phyloP scores from a whole-genome alignment of 1,140 invertebrate genomes.

The Drosophila lacertosa region DNA sequence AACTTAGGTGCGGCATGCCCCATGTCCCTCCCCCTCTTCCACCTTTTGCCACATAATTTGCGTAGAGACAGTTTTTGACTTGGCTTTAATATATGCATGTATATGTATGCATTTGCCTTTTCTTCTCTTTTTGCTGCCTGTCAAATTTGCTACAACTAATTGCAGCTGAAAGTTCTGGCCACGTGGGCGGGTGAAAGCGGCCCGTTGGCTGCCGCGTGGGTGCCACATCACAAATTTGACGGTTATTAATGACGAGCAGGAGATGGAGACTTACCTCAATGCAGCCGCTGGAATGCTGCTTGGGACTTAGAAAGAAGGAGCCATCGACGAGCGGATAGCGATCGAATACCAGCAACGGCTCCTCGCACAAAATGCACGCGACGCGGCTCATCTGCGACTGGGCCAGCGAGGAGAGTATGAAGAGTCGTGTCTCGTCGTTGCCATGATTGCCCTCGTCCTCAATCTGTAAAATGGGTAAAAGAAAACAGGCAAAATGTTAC shows the following conservation, averaged over 20 bases:
- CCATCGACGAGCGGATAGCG: conserved; percentile 98
- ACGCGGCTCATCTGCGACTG: conserved; percentile 92
- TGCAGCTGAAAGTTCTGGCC: conserved; percentile 43
- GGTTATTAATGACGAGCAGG: conserved; percentile 66
- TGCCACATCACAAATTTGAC: conserved; percentile 52
- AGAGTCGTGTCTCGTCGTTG: conserved; percentile 97
- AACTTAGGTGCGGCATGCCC: conserved; percentile 32
- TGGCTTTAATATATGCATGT: conserved; percentile 14
- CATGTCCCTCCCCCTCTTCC: conserved; percentile 13
- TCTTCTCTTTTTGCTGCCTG: not conserved
- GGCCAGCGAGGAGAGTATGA: conserved; percentile 95
- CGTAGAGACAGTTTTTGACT: conserved; percentile 27
- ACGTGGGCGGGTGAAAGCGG: conserved; percentile 44
- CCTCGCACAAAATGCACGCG: conserved; percentile 94
- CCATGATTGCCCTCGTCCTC: conserved; percentile 98
- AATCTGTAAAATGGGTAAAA: conserved; percentile 87
- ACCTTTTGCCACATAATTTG: conserved; percentile 31
- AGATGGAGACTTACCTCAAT: conserved; percentile 88
- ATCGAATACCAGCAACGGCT: conserved; percentile 96
- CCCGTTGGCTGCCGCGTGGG: conserved; percentile 19
- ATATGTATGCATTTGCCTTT: not conserved
- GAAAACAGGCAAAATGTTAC: conserved; percentile 7
- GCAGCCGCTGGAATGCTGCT: conserved; percentile 92
- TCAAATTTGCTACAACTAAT: conserved; percentile 44
- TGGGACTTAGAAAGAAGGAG: conserved; percentile 97